Conservation (phyloP, 1,140 invertebrate species). For the Calliphora vicina region DNA sequence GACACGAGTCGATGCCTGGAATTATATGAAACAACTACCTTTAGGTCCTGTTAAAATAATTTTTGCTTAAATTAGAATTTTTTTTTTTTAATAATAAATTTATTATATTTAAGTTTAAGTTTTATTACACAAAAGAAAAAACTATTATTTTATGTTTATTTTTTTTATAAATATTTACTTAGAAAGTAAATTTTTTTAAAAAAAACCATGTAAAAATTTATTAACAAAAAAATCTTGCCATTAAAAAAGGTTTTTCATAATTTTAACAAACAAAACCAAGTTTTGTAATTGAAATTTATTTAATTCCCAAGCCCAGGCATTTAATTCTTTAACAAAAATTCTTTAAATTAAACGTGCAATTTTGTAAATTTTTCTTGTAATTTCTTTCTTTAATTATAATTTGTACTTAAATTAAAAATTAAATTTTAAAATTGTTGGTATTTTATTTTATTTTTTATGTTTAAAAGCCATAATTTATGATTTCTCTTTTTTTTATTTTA, state of each 20-base stretch:
- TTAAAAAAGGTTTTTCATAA: neutral
- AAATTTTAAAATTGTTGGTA: neutral
- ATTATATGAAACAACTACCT: conserved; percentile 86
- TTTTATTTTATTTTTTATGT: conserved; percentile 12
- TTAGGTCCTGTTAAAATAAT: conserved; percentile 74
- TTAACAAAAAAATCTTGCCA: conserved; percentile 16
- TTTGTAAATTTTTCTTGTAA: conserved; percentile 8
- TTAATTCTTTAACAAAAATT: conserved; percentile 21
- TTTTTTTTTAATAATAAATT: conserved; percentile 24
- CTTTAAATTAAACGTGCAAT: neutral
- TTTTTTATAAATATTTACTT: conserved; percentile 23
- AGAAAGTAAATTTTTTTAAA: conserved; percentile 21
- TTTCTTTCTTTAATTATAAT: neutral
- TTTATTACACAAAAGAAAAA: conserved; percentile 22
- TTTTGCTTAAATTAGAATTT: conserved; percentile 46
- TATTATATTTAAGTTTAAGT: conserved; percentile 20
- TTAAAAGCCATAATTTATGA: conserved; percentile 24
- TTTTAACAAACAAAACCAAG: conserved; percentile 28
- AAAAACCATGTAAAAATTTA: neutral
- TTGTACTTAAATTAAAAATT: conserved; percentile 14
- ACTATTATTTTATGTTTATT: neutral
- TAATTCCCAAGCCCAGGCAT: neutral
- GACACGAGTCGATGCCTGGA: conserved; percentile 93
- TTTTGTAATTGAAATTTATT: conserved; percentile 20
- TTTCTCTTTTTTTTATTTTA: conserved; percentile 11